Evolutionary conservation across 2,888 invertebrate genomes (phyloP).

Genomic region (Neoascia interrupta): DNA sequence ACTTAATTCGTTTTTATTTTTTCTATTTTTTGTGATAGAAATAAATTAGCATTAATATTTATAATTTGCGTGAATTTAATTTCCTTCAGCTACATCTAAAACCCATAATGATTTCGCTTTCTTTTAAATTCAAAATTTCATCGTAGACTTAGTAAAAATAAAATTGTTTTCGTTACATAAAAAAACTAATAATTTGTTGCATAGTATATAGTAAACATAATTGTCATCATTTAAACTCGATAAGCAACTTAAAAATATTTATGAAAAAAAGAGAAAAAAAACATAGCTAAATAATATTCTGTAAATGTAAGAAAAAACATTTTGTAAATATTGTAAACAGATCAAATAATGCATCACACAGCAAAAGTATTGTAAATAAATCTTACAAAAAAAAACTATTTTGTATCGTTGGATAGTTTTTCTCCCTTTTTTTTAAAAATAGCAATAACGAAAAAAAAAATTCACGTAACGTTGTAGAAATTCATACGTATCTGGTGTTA

Average conservation of each 20-base stretch:
- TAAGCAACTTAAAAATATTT: constrained; percentile 10
- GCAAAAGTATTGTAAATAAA: too few relatives aligned
- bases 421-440: constrained; percentile 5
- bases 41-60: constrained; percentile 40
- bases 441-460: constrained; percentile 45
- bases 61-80: constrained; percentile 22
- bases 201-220: constrained; percentile 34
- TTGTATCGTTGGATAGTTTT: constrained; percentile 27
- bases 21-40: constrained; percentile 46
- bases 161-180: constrained; percentile 52
- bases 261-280: constrained; percentile 7
- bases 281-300: constrained; percentile 52
- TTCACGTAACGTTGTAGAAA: constrained; percentile 59
- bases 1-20: too few relatives aligned
- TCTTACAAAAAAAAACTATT: constrained; percentile 12
- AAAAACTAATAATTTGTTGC: constrained; percentile 58
- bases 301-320: constrained; percentile 23
- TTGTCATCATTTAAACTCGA: constrained; percentile 47
- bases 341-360: too few relatives aligned
- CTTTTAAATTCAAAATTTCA: constrained; percentile 3
- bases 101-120: neutral
- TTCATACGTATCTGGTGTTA: constrained; percentile 65
- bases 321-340: constrained; percentile 42
- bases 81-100: neutral
- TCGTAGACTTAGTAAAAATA: constrained; percentile 20